phyloP scores from a whole-genome alignment of 2,797 vertebrate species.

The Argyrosomus regius region DNA sequence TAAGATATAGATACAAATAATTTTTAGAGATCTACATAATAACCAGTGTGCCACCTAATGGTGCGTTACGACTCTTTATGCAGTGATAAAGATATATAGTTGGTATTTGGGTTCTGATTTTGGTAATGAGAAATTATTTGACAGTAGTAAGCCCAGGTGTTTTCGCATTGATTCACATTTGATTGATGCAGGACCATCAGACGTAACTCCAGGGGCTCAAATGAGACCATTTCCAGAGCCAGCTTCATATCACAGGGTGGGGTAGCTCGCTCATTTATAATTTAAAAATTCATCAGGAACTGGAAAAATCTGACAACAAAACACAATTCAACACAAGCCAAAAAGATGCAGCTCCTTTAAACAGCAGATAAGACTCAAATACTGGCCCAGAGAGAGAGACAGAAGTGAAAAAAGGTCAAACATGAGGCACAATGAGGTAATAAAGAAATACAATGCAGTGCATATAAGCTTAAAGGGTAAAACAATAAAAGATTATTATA shows the following conservation, averaged over 20 bases:
- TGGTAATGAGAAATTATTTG: background rate
- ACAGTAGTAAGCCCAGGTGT: background rate
- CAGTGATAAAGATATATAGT: background rate
- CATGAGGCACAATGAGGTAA: background rate
- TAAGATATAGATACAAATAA: background rate
- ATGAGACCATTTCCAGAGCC: conserved; percentile 40
- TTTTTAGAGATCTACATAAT: background rate
- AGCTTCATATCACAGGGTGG: background rate
- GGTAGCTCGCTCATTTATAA: conserved; percentile 18
- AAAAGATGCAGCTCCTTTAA: background rate
- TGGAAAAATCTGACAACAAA: conserved; percentile 7
- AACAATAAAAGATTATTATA: conserved; percentile 7
- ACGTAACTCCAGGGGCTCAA: conserved; percentile 21
- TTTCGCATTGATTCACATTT: conserved; percentile 25
- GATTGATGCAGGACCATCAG: conserved; percentile 4
- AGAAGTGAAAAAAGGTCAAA: background rate
- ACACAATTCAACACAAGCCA: background rate
- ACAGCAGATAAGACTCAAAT: background rate
- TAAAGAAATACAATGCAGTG: background rate
- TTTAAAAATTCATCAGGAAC: conserved; percentile 6
- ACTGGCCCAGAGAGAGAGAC: background rate
- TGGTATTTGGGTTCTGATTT: background rate
- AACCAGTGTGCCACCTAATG: background rate
- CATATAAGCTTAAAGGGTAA: background rate
- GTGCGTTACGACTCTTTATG: background rate